phyloP scores from a whole-genome alignment of 2,888 invertebrate genomes.

The Exephanes ischioxanthus region DNA sequence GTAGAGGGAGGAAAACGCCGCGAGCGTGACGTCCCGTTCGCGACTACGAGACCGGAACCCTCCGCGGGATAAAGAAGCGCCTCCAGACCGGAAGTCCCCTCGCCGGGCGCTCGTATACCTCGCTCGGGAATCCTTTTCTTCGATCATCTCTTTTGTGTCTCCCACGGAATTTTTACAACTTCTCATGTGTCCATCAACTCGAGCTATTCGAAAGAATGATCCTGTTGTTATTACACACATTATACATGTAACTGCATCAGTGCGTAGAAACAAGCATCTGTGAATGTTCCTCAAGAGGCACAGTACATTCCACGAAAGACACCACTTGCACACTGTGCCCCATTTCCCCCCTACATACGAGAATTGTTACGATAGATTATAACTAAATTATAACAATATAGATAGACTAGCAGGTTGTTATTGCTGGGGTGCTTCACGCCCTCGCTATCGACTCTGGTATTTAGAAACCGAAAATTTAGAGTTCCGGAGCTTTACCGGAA shows the following conservation, averaged over 20 bases:
- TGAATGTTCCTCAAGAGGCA: background rate
- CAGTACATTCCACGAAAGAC: too few relatives aligned
- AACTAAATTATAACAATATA: too few relatives aligned
- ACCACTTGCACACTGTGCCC: too few relatives aligned
- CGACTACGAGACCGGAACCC: conserved; percentile 58
- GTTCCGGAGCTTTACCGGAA: too few relatives aligned
- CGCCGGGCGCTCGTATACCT: background rate
- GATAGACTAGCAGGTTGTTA: too few relatives aligned
- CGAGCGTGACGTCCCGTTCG: conserved; percentile 54
- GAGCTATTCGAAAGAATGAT: conserved; percentile 5
- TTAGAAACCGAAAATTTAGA: too few relatives aligned
- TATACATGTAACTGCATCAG: background rate
- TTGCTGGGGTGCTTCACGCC: too few relatives aligned
- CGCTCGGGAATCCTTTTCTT: conserved; percentile 28
- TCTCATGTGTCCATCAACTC: conserved; percentile 15
- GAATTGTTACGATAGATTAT: too few relatives aligned
- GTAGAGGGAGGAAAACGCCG: conserved; percentile 41
- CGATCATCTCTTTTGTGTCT: conserved; percentile 29
- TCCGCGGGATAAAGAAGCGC: conserved; percentile 50
- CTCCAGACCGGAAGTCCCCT: conserved; percentile 53
- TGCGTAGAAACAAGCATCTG: background rate
- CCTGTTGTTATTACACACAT: background rate
- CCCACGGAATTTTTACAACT: conserved; percentile 10
- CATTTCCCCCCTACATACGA: too few relatives aligned
- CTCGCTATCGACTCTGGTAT: too few relatives aligned